Evolutionary conservation across 2,888 invertebrate genomes (phyloP).

Genomic region (Panorpa germanica): DNA sequence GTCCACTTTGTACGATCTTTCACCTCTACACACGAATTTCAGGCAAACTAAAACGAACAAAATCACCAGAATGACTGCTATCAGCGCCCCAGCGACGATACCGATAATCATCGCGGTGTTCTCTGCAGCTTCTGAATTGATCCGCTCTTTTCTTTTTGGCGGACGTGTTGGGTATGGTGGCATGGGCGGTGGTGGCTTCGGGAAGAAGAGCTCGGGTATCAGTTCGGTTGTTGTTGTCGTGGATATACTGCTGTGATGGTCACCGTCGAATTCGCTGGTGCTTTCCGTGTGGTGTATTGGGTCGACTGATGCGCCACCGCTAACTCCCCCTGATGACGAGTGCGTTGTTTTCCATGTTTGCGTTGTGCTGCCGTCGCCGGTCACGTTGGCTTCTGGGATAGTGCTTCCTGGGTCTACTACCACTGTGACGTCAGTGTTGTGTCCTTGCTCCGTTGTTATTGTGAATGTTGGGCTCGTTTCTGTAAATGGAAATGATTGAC

Average conservation of each 20-base stretch:
- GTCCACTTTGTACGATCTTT: conserved; percentile 86
- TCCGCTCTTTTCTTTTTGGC: conserved; percentile 27
- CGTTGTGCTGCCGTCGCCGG: too few species aligned
- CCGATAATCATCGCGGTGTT: conserved; percentile 64
- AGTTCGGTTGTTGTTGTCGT: conserved; percentile 17
- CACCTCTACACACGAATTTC: conserved; percentile 60
- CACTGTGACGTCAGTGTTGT: too few species aligned
- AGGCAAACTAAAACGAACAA: conserved; percentile 78
- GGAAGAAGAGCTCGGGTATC: conserved; percentile 15
- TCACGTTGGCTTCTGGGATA: too few species aligned
- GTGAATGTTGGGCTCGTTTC: too few species aligned
- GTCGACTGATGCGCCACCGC: neutral
- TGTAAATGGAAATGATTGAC: too few species aligned
- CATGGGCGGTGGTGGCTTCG: conserved; percentile 13
- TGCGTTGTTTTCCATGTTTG: too few species aligned
- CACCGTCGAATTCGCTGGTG: conserved; percentile 15
- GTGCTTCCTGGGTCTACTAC: too few species aligned
- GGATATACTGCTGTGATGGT: conserved; percentile 15
- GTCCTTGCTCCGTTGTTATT: too few species aligned
- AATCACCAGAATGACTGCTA: conserved; percentile 78
- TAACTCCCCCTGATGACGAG: neutral
- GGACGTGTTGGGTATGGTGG: conserved; percentile 17
- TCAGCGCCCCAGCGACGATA: conserved; percentile 78
- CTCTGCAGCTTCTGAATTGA: conserved; percentile 50
- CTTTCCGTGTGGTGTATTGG: conserved; percentile 2